Conservation (phyloP, 2,888 invertebrate genomes). For the Lycophotia porphyrea region DNA sequence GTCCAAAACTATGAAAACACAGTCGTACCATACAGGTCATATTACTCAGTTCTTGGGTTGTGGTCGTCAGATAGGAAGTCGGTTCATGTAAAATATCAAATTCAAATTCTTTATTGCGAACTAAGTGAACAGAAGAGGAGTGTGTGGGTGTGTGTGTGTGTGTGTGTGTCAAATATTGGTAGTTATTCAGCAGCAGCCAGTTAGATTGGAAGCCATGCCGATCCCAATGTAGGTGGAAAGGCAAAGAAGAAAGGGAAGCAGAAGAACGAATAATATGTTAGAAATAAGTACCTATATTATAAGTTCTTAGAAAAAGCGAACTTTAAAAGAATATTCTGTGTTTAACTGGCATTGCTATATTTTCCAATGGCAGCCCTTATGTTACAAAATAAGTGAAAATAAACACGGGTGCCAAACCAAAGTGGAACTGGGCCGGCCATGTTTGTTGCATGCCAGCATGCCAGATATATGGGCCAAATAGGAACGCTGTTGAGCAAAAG, state of each 20-base stretch:
- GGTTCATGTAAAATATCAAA: too few relatives aligned
- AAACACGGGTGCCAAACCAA: slow-evolving; percentile 39
- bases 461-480: slow-evolving; percentile 56
- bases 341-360: not conserved
- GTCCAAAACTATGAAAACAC: not conserved
- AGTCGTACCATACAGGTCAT: not conserved
- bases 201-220: not conserved
- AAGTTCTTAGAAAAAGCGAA: not conserved
- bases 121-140: too few relatives aligned
- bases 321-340: not conserved
- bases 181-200: not conserved
- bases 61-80: not conserved
- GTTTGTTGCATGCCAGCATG: slow-evolving; percentile 33
- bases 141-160: too few relatives aligned
- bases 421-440: slow-evolving; percentile 49
- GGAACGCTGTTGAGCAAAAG: not conserved
- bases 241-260: not conserved
- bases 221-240: not conserved
- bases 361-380: slow-evolving; percentile 34
- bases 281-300: not conserved
- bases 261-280: not conserved
- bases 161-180: too few relatives aligned
- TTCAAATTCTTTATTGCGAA: too few relatives aligned
- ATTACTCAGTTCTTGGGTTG: not conserved
- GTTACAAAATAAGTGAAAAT: slow-evolving; percentile 41